A percentile compares a stretch with the other conserved stretches of the same genome.
Conservation (phyloP, 2,888 invertebrate species). For the Erannis defoliaria region DNA sequence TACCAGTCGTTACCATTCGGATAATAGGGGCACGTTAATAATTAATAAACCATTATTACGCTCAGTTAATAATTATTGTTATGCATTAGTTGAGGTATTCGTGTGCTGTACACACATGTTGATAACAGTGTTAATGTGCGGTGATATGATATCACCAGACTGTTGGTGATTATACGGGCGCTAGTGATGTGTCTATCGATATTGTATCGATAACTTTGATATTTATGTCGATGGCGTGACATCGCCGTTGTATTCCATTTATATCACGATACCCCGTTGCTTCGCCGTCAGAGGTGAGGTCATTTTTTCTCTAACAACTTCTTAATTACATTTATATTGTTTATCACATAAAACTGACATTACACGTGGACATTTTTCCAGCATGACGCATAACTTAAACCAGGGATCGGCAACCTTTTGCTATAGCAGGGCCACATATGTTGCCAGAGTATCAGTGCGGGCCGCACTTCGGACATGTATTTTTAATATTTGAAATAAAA, state of each 20-base stretch:
- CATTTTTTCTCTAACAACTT: background rate
- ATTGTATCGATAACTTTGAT: background rate
- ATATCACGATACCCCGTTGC: background rate
- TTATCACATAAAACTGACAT: no score
- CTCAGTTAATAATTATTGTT: background rate
- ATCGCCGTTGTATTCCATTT: background rate
- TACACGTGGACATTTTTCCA: no score
- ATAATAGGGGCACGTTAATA: background rate
- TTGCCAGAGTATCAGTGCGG: no score
- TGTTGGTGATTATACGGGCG: conserved; percentile 31
- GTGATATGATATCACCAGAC: conserved; percentile 39
- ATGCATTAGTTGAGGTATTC: background rate
- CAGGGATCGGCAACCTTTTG: no score
- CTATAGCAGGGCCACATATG: no score
- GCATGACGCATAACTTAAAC: no score
- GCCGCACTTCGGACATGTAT: no score
- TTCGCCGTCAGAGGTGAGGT: background rate
- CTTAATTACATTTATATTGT: background rate
- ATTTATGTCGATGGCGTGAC: background rate
- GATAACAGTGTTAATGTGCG: conserved; percentile 20
- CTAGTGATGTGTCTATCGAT: conserved; percentile 22
- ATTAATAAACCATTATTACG: background rate
- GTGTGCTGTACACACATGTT: conserved; percentile 6
- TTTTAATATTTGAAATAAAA: no score
- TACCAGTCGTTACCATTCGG: background rate